Evolutionary conservation across 64 coral and sea anemone species (phyloP).

Genomic region (Montipora foliosa): DNA sequence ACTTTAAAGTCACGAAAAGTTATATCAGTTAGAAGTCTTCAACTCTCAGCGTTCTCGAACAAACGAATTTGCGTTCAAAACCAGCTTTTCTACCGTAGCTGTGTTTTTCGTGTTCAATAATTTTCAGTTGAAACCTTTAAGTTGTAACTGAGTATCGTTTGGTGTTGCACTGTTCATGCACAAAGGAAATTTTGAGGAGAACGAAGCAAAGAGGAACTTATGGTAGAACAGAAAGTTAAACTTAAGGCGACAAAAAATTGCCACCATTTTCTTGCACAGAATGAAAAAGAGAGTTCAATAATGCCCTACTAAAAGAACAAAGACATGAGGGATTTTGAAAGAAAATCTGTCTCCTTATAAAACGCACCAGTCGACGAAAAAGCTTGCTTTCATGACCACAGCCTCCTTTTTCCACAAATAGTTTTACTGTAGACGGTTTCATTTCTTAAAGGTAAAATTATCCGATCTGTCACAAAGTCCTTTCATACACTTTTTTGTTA

Average conservation of each 20-base stretch:
- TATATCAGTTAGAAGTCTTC: neutral
- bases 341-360: neutral
- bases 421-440: neutral
- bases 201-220: too few relatives aligned
- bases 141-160: too few relatives aligned
- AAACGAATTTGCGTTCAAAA: neutral
- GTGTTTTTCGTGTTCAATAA: neutral
- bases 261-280: neutral
- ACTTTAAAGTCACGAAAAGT: neutral
- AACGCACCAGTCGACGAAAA: neutral
- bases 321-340: neutral
- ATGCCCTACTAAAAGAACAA: neutral
- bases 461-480: neutral
- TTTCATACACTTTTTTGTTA: neutral
- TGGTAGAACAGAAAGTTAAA: neutral
- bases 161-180: too few relatives aligned
- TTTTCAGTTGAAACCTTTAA: too few relatives aligned
- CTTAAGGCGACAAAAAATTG: neutral
- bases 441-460: conserved; percentile 7
- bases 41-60: too few relatives aligned
- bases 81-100: neutral
- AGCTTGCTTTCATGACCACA: neutral
- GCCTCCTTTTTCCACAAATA: conserved; percentile 1
- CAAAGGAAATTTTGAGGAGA: too few relatives aligned
- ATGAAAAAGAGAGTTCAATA: too few relatives aligned